Conservation (phyloP, 2,113 vertebrate genomes). For the Rhinichthys klamathensis region DNA sequence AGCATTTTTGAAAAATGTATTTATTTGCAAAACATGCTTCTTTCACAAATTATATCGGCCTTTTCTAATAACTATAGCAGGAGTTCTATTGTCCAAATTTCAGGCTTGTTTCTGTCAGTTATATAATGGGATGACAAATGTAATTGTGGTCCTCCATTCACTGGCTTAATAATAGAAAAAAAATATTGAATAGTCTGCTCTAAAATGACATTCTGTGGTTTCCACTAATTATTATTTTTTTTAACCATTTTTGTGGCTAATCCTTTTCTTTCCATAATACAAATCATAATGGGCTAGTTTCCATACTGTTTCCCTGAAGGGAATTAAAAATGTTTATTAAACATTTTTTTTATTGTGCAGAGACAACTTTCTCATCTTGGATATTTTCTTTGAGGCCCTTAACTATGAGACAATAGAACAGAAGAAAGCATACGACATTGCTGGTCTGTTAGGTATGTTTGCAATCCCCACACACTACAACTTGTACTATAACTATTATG, state of each 20-base stretch:
- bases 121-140: constrained; percentile 54
- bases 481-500: background rate
- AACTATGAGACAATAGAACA: constrained; percentile 95
- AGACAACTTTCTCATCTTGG: constrained; percentile 96
- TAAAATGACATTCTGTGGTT: constrained; percentile 45
- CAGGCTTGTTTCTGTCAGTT: constrained; percentile 42
- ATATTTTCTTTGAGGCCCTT: constrained; percentile 96
- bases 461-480: background rate
- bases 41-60: constrained; percentile 16
- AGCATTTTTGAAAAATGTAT: background rate
- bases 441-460: constrained; percentile 88
- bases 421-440: constrained; percentile 93
- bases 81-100: background rate
- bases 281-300: constrained; percentile 33
- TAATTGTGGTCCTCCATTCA: constrained; percentile 48
- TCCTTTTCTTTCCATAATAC: constrained; percentile 35
- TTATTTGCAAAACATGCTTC: constrained; percentile 8
- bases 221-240: constrained; percentile 45
- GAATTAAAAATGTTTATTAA: constrained; percentile 29
- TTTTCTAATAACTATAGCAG: constrained; percentile 36
- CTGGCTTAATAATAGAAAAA: constrained; percentile 33
- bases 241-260: background rate
- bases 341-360: constrained; percentile 67
- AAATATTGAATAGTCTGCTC: constrained; percentile 42
- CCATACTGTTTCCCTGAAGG: background rate